These are phyloP conservation scores for Andrena trimmerana DNA, from an alignment of 2,888 invertebrate species.

Conservation along the genomic window DNA sequence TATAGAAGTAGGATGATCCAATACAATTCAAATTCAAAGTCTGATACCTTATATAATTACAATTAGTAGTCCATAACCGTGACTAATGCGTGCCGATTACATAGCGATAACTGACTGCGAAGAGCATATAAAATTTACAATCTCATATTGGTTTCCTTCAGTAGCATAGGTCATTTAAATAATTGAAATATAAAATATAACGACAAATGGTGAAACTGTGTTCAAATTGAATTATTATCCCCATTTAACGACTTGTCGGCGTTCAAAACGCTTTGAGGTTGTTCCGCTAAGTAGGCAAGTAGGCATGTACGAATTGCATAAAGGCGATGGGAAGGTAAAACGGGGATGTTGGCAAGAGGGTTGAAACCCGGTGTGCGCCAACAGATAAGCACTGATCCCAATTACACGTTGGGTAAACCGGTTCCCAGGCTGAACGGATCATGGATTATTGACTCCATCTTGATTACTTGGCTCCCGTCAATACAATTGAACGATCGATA, in stretches of 20 bases:
- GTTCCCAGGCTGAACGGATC: constrained; percentile 81
- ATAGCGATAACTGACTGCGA: too few species aligned
- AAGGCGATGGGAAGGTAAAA: constrained; percentile 55
- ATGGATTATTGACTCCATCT: constrained; percentile 83
- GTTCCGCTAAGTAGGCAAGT: constrained; percentile 62
- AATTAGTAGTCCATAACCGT: too few species aligned
- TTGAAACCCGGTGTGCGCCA: constrained; percentile 77
- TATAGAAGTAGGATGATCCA: too few species aligned
- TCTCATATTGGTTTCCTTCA: neutral
- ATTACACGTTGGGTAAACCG: constrained; percentile 81
- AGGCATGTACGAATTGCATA: constrained; percentile 51
- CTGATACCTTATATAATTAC: too few species aligned
- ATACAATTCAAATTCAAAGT: too few species aligned
- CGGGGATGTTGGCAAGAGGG: constrained; percentile 55
- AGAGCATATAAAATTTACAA: too few species aligned
- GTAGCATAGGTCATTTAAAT: neutral
- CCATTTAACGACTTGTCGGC: constrained; percentile 43
- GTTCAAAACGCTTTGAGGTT: constrained; percentile 40
- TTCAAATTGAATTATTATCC: constrained; percentile 30
- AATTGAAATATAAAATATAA: neutral
- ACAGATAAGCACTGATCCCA: constrained; percentile 84
- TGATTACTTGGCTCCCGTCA: constrained; percentile 71
- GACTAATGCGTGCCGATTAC: too few species aligned
- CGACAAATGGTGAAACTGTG: neutral
- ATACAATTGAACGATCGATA: constrained; percentile 70